A percentile compares a stretch with the other conserved stretches of the same genome.
phyloP scores from a whole-genome alignment of 1,140 invertebrate genomes.

The Macrobrachium nipponense region DNA sequence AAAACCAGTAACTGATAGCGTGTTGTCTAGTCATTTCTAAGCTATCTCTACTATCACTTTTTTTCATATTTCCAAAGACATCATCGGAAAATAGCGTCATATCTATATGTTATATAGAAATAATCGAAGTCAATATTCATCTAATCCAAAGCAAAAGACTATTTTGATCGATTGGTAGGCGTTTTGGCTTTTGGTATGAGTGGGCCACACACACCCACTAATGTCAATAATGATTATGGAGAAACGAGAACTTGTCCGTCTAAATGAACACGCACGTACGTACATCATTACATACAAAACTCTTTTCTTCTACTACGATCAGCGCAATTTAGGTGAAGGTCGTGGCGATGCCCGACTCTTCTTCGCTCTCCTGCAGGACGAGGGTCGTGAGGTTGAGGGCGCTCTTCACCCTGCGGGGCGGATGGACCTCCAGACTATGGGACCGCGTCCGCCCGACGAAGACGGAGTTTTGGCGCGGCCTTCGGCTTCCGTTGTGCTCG shows the following conservation, averaged over 20 bases:
- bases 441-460: slow-evolving; percentile 54
- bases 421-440: slow-evolving; percentile 46
- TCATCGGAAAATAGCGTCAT: too few relatives aligned
- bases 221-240: too few relatives aligned
- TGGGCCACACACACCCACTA: too few relatives aligned
- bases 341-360: slow-evolving; percentile 49
- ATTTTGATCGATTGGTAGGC: too few relatives aligned
- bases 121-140: too few relatives aligned
- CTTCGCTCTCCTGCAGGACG: slow-evolving; percentile 55
- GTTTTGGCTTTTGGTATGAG: too few relatives aligned
- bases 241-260: not conserved
- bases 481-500: slow-evolving; percentile 28
- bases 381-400: slow-evolving; percentile 54
- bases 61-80: too few relatives aligned
- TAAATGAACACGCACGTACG: not conserved
- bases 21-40: too few relatives aligned
- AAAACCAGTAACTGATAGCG: too few relatives aligned
- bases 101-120: too few relatives aligned
- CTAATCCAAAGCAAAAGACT: too few relatives aligned
- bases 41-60: too few relatives aligned
- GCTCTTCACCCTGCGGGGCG: slow-evolving; percentile 52
- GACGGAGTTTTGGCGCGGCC: slow-evolving; percentile 54
- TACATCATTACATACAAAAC: not conserved
- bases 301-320: not conserved
- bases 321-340: slow-evolving; percentile 34